Conservation (phyloP, 2,888 invertebrate genomes). For the Sphaerophoria taeniata region DNA sequence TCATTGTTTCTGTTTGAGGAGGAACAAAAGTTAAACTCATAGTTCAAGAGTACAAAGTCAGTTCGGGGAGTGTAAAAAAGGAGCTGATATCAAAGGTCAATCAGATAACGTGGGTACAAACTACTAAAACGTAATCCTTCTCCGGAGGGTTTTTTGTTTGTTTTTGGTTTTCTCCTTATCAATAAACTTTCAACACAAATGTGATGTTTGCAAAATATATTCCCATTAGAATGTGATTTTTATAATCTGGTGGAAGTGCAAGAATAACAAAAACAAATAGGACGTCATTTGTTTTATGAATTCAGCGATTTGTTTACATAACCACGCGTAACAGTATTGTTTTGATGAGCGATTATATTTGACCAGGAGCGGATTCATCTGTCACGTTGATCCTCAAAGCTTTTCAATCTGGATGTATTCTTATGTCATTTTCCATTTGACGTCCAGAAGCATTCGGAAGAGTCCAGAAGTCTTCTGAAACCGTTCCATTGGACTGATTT, state of each 20-base stretch:
- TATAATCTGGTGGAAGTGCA: constrained; percentile 6
- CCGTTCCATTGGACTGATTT: too few relatives aligned
- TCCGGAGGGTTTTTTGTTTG: neutral
- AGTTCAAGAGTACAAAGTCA: neutral
- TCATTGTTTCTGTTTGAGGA: neutral
- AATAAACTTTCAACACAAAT: neutral
- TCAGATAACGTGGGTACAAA: constrained; percentile 5
- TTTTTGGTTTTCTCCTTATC: constrained; percentile 24
- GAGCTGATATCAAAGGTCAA: constrained; percentile 44
- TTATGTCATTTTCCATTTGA: too few relatives aligned
- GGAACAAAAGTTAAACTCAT: neutral
- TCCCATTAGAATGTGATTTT: constrained; percentile 15
- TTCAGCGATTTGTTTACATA: neutral
- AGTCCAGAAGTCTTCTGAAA: too few relatives aligned
- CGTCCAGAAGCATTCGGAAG: too few relatives aligned
- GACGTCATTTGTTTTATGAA: constrained; percentile 15
- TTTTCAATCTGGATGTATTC: too few relatives aligned
- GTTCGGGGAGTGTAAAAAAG: neutral
- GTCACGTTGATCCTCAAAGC: too few relatives aligned
- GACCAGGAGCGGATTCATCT: neutral
- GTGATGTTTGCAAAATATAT: constrained; percentile 14
- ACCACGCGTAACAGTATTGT: neutral
- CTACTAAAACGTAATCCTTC: constrained; percentile 8
- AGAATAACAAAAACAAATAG: neutral
- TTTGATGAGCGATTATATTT: neutral